Evolutionary conservation across 2,797 vertebrate species (phyloP).

Genomic region (Falco cherrug): DNA sequence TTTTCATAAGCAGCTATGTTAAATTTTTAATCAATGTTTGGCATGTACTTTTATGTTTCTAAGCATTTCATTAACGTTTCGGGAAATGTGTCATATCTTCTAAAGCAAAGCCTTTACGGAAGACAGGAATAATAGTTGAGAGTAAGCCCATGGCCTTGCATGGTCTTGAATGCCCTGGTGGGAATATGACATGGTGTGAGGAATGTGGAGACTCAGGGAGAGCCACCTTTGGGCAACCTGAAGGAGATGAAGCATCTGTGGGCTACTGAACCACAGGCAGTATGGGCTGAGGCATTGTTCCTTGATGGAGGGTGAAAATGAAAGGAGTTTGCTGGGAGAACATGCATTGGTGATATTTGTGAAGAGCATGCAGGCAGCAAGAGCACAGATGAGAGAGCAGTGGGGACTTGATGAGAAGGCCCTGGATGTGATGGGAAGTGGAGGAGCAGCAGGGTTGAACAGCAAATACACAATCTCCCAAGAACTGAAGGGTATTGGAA

Average conservation of each 20-base stretch:
- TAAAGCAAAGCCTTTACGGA: neutral
- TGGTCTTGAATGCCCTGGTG: neutral
- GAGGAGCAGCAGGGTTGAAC: neutral
- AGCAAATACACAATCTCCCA: neutral
- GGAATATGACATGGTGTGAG: neutral
- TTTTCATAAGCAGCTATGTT: neutral
- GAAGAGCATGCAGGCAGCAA: neutral
- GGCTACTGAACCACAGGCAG: neutral
- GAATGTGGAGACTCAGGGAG: neutral
- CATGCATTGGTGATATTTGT: neutral
- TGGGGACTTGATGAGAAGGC: neutral
- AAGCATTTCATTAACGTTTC: constrained; percentile 19
- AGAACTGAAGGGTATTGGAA: neutral
- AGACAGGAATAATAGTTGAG: neutral
- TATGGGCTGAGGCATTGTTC: rapidly evolving
- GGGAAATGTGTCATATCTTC: neutral
- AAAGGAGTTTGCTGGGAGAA: neutral
- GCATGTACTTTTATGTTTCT: neutral
- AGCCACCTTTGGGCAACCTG: neutral
- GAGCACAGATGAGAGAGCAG: neutral
- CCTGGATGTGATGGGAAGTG: neutral
- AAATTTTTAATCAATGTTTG: constrained; percentile 28
- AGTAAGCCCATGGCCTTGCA: neutral
- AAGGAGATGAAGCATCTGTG: neutral
- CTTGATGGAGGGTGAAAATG: neutral